Evolutionary conservation across 2,113 vertebrate species (phyloP).

Genomic region (Baryphthengus martii): DNA sequence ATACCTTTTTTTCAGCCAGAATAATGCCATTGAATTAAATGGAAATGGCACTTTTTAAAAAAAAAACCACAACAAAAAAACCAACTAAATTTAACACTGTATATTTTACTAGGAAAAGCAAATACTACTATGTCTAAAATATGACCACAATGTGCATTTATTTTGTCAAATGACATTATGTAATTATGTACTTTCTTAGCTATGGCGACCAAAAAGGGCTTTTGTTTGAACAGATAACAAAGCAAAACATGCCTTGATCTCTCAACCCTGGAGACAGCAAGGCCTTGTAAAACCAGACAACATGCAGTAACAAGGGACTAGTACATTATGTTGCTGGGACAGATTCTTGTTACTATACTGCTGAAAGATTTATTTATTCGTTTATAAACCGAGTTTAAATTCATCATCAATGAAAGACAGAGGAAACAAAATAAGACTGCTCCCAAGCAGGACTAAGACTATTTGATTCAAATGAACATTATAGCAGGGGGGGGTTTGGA

Average conservation of each 20-base stretch:
- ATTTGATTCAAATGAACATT: neutral
- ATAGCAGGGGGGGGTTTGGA: neutral
- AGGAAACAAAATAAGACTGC: neutral
- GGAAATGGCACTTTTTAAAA: neutral
- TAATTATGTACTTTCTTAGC: neutral
- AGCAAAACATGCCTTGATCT: neutral
- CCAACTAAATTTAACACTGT: neutral
- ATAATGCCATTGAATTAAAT: neutral
- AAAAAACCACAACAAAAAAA: neutral
- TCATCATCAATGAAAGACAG: neutral
- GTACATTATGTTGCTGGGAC: neutral
- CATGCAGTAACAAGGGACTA: neutral
- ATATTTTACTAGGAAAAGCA: neutral
- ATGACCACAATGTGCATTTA: accelerated
- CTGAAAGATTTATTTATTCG: neutral
- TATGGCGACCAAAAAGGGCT: neutral
- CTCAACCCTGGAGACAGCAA: neutral
- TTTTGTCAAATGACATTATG: neutral
- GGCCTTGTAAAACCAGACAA: neutral
- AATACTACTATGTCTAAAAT: neutral
- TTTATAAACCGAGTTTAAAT: neutral
- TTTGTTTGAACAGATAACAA: neutral
- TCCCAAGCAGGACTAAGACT: neutral
- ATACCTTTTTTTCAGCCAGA: neutral
- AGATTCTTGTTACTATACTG: neutral